These are phyloP conservation scores for Channa argus DNA, from an alignment of 2,113 vertebrate species.

Conservation along the genomic window DNA sequence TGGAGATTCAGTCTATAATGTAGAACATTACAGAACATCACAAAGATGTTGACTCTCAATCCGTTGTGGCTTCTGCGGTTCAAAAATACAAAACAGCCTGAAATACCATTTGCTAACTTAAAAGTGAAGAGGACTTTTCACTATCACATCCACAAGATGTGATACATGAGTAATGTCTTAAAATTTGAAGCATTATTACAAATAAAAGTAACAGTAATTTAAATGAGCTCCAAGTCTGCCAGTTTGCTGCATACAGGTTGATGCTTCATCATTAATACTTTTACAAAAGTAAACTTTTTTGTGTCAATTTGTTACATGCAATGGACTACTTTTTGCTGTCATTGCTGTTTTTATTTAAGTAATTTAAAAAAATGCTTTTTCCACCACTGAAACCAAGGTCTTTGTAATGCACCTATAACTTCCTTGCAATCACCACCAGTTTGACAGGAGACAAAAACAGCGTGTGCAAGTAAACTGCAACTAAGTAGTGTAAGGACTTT, in stretches of 20 bases:
- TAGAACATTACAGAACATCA: background rate
- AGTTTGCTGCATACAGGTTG: no score
- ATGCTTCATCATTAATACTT: no score
- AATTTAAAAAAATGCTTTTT: background rate
- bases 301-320: no score
- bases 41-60: slow-evolving; percentile 6
- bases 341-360: background rate
- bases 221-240: no score
- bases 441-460: slow-evolving; percentile 3
- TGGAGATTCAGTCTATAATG: slow-evolving; percentile 9
- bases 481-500: background rate
- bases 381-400: background rate
- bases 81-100: background rate
- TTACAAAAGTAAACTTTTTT: no score
- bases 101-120: background rate
- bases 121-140: background rate
- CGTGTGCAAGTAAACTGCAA: background rate
- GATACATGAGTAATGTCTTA: background rate
- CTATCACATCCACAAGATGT: background rate
- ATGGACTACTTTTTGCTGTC: no score
- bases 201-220: no score
- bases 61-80: background rate
- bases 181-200: no score
- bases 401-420: background rate
- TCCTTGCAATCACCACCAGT: no score